phyloP scores from a whole-genome alignment of 2,888 invertebrate species.

The Chrysomela aeneicollis region DNA sequence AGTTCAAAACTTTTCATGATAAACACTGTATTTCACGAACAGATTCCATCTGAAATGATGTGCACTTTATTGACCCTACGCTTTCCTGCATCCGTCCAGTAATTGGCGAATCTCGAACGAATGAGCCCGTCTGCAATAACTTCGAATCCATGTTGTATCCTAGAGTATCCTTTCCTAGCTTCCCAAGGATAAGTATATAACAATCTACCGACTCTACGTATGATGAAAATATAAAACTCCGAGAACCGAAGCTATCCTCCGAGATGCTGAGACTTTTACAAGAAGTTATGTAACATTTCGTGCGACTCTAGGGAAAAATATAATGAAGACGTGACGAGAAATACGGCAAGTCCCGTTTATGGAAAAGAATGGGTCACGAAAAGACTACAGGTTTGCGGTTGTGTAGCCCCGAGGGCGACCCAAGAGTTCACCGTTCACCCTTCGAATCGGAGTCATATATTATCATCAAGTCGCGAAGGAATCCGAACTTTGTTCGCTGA shows the following conservation, averaged over 20 bases:
- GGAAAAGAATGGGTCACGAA: constrained; percentile 56
- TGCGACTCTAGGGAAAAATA: constrained; percentile 61
- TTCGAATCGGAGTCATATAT: constrained; percentile 53
- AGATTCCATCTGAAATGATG: background rate
- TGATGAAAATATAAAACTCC: constrained; percentile 54
- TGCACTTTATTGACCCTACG: too few species aligned
- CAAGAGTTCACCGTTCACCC: constrained; percentile 53
- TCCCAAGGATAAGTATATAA: background rate
- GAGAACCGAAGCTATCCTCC: constrained; percentile 53
- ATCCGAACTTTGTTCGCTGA: constrained; percentile 38
- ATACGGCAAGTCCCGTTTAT: constrained; percentile 58
- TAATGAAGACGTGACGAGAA: constrained; percentile 64
- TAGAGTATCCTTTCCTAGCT: background rate
- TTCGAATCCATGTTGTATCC: constrained; percentile 8
- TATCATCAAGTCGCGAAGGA: constrained; percentile 55
- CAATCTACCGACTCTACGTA: constrained; percentile 3
- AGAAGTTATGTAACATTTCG: constrained; percentile 64
- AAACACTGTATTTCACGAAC: too few species aligned
- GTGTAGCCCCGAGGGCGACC: constrained; percentile 50
- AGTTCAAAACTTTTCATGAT: too few species aligned
- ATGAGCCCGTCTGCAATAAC: constrained; percentile 9
- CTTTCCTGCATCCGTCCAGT: background rate
- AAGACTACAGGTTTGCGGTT: constrained; percentile 49
- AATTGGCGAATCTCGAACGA: too few species aligned
- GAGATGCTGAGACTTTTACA: constrained; percentile 61